Evolutionary conservation across 2,888 invertebrate genomes (phyloP).

Genomic region (Sarcophaga subvicina): DNA sequence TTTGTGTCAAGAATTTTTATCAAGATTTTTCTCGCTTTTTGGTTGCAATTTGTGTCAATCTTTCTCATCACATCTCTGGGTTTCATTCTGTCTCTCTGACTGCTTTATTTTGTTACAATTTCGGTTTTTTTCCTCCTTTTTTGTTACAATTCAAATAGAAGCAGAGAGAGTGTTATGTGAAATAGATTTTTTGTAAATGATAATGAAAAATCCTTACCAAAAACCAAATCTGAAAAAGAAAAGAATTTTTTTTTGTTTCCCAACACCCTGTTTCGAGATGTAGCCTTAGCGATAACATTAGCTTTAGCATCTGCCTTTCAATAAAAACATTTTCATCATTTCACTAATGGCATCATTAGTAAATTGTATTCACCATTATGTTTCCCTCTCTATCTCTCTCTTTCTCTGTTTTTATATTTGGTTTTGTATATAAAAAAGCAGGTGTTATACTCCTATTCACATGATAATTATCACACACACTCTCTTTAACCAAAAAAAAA

Average conservation of each 20-base stretch:
- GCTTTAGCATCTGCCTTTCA: constrained; percentile 72
- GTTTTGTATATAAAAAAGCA: constrained; percentile 18
- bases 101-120: constrained; percentile 48
- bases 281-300: constrained; percentile 50
- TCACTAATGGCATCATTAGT: constrained; percentile 25
- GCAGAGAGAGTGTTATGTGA: background rate
- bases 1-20: constrained; percentile 70
- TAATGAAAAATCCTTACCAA: constrained; percentile 58
- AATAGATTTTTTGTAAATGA: constrained; percentile 54
- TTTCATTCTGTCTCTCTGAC: background rate
- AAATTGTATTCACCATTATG: constrained; percentile 17
- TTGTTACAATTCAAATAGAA: constrained; percentile 61
- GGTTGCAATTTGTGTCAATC: constrained; percentile 71
- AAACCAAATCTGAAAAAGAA: background rate
- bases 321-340: constrained; percentile 40
- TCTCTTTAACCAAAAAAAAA: background rate
- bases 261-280: constrained; percentile 59
- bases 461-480: constrained; percentile 29
- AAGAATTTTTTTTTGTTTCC: constrained; percentile 21
- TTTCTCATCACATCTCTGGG: constrained; percentile 57
- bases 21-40: constrained; percentile 76
- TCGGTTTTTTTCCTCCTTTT: constrained; percentile 26
- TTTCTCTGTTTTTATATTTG: background rate
- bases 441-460: constrained; percentile 31
- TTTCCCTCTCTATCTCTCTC: background rate